Percentiles rank a stretch among this genome's conserved stretches.
Evolutionary conservation across 2,888 invertebrate genomes (phyloP).

Genomic region (Caenorhabditis auriculariae): DNA sequence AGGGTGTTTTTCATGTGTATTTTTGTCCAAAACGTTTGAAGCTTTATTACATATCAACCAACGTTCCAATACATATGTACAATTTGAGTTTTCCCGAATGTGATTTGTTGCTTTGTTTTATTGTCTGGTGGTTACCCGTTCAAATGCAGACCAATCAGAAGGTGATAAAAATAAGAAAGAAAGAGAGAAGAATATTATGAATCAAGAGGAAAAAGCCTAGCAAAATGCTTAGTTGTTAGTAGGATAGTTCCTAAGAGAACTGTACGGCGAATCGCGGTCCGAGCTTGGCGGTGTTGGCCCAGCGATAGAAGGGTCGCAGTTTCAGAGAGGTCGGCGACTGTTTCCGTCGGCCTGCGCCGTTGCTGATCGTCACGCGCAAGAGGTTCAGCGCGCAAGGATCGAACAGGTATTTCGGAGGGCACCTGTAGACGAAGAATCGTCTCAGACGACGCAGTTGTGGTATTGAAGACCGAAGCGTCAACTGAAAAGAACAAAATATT

Average conservation of each 20-base stretch:
- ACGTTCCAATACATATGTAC: too few species aligned
- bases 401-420: slow-evolving; percentile 19
- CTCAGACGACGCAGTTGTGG: slow-evolving; percentile 39
- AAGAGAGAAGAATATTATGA: too few species aligned
- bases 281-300: slow-evolving; percentile 16
- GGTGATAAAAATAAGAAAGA: too few species aligned
- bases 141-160: too few species aligned
- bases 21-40: too few species aligned
- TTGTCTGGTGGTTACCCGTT: too few species aligned
- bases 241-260: slow-evolving; percentile 13
- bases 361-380: slow-evolving; percentile 28
- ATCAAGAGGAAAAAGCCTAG: too few species aligned
- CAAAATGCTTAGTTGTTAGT: too few species aligned
- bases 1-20: too few species aligned
- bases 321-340: slow-evolving; percentile 25
- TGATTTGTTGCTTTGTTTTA: too few species aligned
- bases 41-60: too few species aligned
- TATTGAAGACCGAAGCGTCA: slow-evolving; percentile 31
- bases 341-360: slow-evolving; percentile 1
- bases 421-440: slow-evolving; percentile 32
- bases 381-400: slow-evolving; percentile 19
- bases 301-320: slow-evolving; percentile 21
- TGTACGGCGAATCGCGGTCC: slow-evolving; percentile 27
- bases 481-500: slow-evolving; percentile 10
- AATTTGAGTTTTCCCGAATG: too few species aligned